Percentiles rank a stretch among this genome's conserved stretches.
Evolutionary conservation across 2,797 vertebrate species (phyloP).

Genomic region (Sebastolobus alascanus): DNA sequence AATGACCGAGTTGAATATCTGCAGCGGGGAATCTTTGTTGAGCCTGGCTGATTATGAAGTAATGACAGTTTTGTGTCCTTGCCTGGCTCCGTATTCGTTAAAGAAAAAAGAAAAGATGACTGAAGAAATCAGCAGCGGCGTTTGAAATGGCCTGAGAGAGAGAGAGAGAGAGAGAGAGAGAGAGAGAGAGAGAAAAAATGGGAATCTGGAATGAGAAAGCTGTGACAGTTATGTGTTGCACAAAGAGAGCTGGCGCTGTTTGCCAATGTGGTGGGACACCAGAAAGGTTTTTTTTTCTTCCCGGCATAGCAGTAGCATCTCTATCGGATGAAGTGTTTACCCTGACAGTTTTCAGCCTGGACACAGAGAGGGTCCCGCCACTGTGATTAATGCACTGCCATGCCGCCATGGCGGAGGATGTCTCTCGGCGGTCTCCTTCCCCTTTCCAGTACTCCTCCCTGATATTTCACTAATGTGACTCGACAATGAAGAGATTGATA

Average conservation of each 20-base stretch:
- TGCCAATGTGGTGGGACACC: slow-evolving; percentile 43
- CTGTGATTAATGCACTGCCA: slow-evolving; percentile 82
- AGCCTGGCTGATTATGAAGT: slow-evolving; percentile 69
- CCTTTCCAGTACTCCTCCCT: slow-evolving; percentile 74
- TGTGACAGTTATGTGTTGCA: slow-evolving; percentile 49
- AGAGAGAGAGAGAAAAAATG: slow-evolving; percentile 22
- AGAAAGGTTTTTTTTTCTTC: slow-evolving; percentile 35
- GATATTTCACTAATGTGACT: slow-evolving; percentile 84
- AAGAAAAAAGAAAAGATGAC: slow-evolving; percentile 39
- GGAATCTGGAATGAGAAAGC: slow-evolving; percentile 63
- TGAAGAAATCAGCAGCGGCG: slow-evolving; percentile 47
- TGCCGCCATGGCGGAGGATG: slow-evolving; percentile 74
- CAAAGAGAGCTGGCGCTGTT: slow-evolving; percentile 42
- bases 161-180: not conserved
- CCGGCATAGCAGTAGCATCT: slow-evolving; percentile 56
- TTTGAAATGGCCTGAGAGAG: slow-evolving; percentile 60
- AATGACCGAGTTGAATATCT: slow-evolving; percentile 48
- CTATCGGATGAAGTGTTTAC: slow-evolving; percentile 69
- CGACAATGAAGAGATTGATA: slow-evolving; percentile 84
- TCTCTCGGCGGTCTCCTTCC: slow-evolving; percentile 79
- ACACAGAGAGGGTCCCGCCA: slow-evolving; percentile 67
- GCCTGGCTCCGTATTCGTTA: slow-evolving; percentile 35
- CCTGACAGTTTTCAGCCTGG: slow-evolving; percentile 71
- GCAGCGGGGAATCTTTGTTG: slow-evolving; percentile 48
- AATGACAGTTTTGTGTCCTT: slow-evolving; percentile 59